A percentile compares a stretch with the other conserved stretches of the same genome.
Conservation (phyloP, 2,888 invertebrate species). For the Torymus tubicola region DNA sequence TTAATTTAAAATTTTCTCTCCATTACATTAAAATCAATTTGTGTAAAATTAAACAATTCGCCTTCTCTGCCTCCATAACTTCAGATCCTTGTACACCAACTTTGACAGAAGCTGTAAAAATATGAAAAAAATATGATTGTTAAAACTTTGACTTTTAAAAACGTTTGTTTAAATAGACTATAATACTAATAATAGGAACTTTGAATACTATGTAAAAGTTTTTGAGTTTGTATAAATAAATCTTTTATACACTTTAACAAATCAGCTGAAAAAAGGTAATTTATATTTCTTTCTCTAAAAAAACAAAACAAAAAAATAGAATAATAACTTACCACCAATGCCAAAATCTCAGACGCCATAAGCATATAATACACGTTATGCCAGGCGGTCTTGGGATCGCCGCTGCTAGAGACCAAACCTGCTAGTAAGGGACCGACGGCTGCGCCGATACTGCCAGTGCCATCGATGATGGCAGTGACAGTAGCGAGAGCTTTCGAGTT, state of each 20-base stretch:
- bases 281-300: neutral
- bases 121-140: neutral
- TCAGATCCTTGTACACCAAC: constrained; percentile 75
- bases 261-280: too few relatives aligned
- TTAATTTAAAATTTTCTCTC: constrained; percentile 20
- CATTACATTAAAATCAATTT: constrained; percentile 33
- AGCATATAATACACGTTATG: constrained; percentile 93
- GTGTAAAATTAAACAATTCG: constrained; percentile 60
- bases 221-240: too few relatives aligned
- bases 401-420: constrained; percentile 83
- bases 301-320: constrained; percentile 18
- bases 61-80: constrained; percentile 66
- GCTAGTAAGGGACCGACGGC: constrained; percentile 95
- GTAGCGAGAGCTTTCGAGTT: constrained; percentile 94
- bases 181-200: too few relatives aligned
- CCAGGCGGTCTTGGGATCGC: constrained; percentile 81
- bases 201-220: too few relatives aligned
- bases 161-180: too few relatives aligned
- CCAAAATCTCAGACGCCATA: constrained; percentile 87
- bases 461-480: constrained; percentile 98
- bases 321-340: constrained; percentile 80
- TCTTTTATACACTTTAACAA: too few relatives aligned
- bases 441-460: constrained; percentile 95
- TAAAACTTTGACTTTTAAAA: too few relatives aligned
- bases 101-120: constrained; percentile 74